Conservation (phyloP, 2,888 invertebrate genomes). For the Nycteola revayana region DNA sequence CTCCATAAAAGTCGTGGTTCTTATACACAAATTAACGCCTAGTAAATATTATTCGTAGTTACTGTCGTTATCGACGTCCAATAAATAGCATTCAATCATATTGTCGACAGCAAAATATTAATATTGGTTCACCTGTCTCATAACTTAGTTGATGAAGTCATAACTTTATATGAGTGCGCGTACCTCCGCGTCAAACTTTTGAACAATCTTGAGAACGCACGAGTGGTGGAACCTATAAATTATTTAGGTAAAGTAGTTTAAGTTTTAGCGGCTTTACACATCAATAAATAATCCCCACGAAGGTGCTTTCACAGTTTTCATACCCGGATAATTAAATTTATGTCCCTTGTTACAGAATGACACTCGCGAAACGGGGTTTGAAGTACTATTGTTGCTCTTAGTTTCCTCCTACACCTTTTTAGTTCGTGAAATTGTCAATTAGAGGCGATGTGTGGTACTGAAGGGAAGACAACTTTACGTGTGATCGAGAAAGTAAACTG, state of each 20-base stretch:
- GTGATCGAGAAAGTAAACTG: too few relatives aligned
- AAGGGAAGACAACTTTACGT: too few relatives aligned
- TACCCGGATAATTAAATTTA: constrained; percentile 39
- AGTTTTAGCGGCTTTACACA: constrained; percentile 48
- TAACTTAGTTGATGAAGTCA: constrained; percentile 33
- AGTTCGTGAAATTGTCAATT: too few relatives aligned
- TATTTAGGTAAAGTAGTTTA: constrained; percentile 51
- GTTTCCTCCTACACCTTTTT: too few relatives aligned
- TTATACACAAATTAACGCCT: too few relatives aligned
- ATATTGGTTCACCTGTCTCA: constrained; percentile 32
- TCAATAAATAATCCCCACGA: constrained; percentile 46
- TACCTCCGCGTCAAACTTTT: constrained; percentile 39
- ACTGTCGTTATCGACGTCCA: too few relatives aligned
- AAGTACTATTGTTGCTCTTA: too few relatives aligned
- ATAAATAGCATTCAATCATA: constrained; percentile 17
- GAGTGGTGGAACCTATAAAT: constrained; percentile 54
- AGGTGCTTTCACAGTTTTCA: constrained; percentile 36
- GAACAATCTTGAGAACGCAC: constrained; percentile 51
- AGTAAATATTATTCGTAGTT: too few relatives aligned
- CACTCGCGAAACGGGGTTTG: constrained; percentile 15
- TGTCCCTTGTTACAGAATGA: constrained; percentile 22
- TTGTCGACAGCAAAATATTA: constrained; percentile 25
- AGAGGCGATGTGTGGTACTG: too few relatives aligned
- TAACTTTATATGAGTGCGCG: constrained; percentile 30
- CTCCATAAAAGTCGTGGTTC: too few relatives aligned